phyloP scores from a whole-genome alignment of 2,113 vertebrate species.

The Cephalopterus ornatus region DNA sequence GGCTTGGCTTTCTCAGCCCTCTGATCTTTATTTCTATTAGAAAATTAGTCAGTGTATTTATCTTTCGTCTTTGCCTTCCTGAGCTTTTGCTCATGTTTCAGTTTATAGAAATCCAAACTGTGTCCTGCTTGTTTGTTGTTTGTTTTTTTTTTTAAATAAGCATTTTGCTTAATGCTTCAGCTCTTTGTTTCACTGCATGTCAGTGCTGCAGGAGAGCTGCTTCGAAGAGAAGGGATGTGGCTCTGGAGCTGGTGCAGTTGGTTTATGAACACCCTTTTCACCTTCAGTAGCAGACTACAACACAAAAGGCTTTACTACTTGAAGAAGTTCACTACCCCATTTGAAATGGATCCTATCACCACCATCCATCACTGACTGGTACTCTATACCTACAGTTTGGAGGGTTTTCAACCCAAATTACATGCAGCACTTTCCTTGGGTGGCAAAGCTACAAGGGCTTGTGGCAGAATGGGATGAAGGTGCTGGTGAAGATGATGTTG shows the following conservation, averaged over 20 bases:
- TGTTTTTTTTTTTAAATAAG: background rate
- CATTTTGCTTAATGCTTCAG: background rate
- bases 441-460: background rate
- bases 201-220: background rate
- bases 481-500: background rate
- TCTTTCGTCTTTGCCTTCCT: background rate
- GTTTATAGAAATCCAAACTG: background rate
- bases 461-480: background rate
- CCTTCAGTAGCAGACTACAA: background rate
- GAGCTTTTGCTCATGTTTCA: background rate
- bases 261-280: background rate
- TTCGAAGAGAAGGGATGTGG: background rate
- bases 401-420: background rate
- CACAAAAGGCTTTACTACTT: background rate
- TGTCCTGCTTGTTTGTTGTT: background rate
- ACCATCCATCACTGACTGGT: background rate
- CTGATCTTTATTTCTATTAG: background rate
- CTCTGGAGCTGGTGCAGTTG: background rate
- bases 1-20: background rate
- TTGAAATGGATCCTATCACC: background rate
- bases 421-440: background rate
- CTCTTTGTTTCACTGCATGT: background rate
- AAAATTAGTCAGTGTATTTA: background rate
- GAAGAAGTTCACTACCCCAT: background rate
- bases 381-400: accelerated